Percentiles rank a stretch among this genome's conserved stretches.
These are phyloP conservation scores for Betta splendens DNA, from an alignment of 2,797 vertebrate species.

Conservation along the genomic window DNA sequence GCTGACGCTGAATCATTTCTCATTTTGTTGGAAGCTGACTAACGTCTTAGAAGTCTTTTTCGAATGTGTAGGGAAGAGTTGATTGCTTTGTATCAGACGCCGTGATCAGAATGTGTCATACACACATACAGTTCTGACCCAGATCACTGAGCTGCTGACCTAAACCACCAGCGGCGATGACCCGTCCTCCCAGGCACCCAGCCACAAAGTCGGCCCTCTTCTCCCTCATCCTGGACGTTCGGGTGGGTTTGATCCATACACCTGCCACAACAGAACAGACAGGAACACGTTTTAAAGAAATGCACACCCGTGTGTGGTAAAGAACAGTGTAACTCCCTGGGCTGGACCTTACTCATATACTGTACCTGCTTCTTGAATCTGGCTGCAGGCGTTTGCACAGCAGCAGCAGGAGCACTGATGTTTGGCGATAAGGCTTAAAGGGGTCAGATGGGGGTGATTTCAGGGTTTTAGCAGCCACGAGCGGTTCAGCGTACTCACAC, in stretches of 20 bases:
- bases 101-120: no score
- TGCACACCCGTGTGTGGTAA: no score
- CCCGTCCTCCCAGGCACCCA: slow-evolving; percentile 88
- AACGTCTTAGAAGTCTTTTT: no score
- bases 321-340: no score
- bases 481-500: neutral
- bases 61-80: no score
- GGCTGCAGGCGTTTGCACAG: neutral
- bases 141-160: slow-evolving; percentile 81
- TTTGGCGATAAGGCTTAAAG: neutral
- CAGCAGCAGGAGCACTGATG: neutral
- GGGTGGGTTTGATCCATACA: slow-evolving; percentile 89
- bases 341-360: no score
- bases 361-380: no score
- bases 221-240: slow-evolving; percentile 91
- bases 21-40: no score
- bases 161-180: slow-evolving; percentile 90
- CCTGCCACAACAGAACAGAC: slow-evolving; percentile 75
- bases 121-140: no score
- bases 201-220: slow-evolving; percentile 96
- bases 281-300: no score
- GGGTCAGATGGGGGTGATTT: neutral
- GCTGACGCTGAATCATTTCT: no score
- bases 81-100: no score
- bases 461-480: neutral